Base-by-base conservation (phyloP, 2,113 vertebrate genomes). In the Hyaena hyaena region DNA sequence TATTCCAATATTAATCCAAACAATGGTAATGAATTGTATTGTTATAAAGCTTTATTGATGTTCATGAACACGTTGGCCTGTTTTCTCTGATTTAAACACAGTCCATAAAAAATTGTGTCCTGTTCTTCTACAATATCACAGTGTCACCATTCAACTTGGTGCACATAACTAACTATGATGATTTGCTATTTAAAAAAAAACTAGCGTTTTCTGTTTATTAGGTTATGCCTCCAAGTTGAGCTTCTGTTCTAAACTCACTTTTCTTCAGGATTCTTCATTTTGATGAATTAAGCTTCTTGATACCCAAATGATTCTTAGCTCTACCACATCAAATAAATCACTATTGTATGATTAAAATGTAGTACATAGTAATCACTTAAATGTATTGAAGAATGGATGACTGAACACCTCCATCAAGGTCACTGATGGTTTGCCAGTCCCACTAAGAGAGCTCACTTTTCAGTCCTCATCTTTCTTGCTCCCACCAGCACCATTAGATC, bases 1-100 rank as follows among this genome's bases (percentile, higher is more conserved):
- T 99, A 99, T 99, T 98, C 98, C 99, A 99, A 93, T 98, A 98
- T 99, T 99, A 98, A 99, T 98, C 98, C 97, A 98, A 98, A 88
- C 83, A 95, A 50, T 97, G 86, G 96, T 97, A 96, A 97, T 98
- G 95, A 97, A 97, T 98, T 98, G 95, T 97, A 98, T 97, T 98
- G 97, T 89, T 98, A 98, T 97, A 97, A 98, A 98, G 88, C 77
- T 95, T 96, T 98, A 86, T 96, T 89, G 90, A 73, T 97, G 92
- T 96, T 96, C 95, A 55, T 97, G 92, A 92, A 95, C 88, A 76
- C 33, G 0, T 17, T 92, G 39, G 79, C 91, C 71, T 98, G 2
- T 95, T 95, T 88, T 97, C 69, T 97, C 94, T 96, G 43, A 50
- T 80, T 93, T 53, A 88, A 14, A 97, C 81, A 97, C 33, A 1